A percentile compares a stretch with the other conserved stretches of the same genome.
These are phyloP conservation scores for Alentia gelatinosa DNA, from an alignment of 2,888 invertebrate species.

Conservation along the genomic window DNA sequence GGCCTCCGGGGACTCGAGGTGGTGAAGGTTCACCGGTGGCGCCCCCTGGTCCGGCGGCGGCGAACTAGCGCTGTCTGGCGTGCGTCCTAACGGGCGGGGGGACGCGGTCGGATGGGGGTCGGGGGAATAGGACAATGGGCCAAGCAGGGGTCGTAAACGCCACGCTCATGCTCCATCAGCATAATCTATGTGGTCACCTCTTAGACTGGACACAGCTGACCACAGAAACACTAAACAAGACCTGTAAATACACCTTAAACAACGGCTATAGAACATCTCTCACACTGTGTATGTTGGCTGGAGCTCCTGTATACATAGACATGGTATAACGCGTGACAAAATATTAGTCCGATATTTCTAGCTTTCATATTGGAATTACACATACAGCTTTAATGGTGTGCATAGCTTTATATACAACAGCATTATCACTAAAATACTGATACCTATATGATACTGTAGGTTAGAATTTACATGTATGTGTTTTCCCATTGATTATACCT, in stretches of 20 bases:
- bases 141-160: constrained; percentile 50
- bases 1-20: background rate
- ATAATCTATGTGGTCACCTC: constrained; percentile 52
- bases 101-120: background rate
- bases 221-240: background rate
- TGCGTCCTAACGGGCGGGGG: background rate
- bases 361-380: too few relatives aligned
- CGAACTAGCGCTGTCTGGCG: background rate
- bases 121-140: constrained; percentile 48
- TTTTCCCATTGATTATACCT: too few relatives aligned
- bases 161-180: constrained; percentile 30
- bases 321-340: too few relatives aligned
- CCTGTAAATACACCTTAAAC: background rate
- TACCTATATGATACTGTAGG: too few relatives aligned
- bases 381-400: too few relatives aligned
- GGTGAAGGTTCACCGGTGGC: background rate
- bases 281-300: too few relatives aligned
- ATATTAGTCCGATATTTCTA: too few relatives aligned
- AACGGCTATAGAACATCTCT: too few relatives aligned
- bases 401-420: too few relatives aligned
- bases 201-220: constrained; percentile 31
- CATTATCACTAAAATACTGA: too few relatives aligned
- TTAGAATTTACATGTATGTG: too few relatives aligned
- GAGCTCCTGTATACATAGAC: too few relatives aligned
- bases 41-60: background rate